Evolutionary conservation across 2,113 vertebrate species (phyloP).

Genomic region (Condylura cristata): DNA sequence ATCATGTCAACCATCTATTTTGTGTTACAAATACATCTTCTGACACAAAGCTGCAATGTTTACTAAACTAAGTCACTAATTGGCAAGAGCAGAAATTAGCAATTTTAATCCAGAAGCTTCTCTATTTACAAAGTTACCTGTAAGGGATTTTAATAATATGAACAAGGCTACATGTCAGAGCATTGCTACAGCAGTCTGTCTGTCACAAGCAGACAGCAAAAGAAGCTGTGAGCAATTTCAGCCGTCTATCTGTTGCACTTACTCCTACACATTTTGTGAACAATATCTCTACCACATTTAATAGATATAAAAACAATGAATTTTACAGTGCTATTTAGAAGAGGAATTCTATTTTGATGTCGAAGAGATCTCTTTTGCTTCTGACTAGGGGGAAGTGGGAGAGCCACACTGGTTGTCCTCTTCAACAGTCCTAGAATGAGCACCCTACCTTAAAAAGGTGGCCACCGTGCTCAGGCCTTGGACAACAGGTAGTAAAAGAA

Average conservation of each 20-base stretch:
- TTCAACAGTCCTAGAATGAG: neutral
- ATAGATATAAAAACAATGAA: neutral
- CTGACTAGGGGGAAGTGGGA: neutral
- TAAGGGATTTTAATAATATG: neutral
- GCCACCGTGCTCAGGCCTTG: neutral
- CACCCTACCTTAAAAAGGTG: neutral
- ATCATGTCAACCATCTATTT: neutral
- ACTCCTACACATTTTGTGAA: neutral
- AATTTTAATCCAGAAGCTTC: neutral
- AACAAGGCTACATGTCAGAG: neutral
- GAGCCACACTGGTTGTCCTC: neutral
- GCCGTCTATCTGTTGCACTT: neutral
- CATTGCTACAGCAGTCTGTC: neutral
- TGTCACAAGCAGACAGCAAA: neutral
- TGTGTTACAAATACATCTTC: neutral
- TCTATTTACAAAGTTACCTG: neutral
- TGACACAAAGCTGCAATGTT: neutral
- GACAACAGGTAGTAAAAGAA: neutral
- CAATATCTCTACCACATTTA: neutral
- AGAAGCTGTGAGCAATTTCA: neutral
- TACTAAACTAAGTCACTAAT: neutral
- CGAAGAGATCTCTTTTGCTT: neutral
- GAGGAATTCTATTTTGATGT: neutral
- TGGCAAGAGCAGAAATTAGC: neutral
- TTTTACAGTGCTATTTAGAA: neutral